Percentiles rank a stretch among this genome's conserved stretches.
phyloP scores from a whole-genome alignment of 2,113 vertebrate genomes.

The Phaetusa simplex region DNA sequence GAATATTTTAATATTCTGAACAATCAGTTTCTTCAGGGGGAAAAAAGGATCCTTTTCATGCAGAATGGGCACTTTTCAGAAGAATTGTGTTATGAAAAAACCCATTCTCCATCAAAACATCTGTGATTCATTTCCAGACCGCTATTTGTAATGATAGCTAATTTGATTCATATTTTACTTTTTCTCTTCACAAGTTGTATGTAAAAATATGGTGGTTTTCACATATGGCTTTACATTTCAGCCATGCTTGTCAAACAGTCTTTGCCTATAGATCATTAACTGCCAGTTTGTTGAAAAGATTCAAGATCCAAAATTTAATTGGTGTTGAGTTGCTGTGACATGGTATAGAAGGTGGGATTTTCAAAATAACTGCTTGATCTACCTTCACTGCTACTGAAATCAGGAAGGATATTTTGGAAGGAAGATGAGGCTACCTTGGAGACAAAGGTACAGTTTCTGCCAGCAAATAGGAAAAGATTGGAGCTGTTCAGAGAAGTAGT shows the following conservation, averaged over 20 bases:
- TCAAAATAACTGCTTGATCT: not conserved
- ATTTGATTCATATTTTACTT: conserved; percentile 64
- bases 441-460: not conserved
- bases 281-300: conserved; percentile 10
- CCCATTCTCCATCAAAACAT: conserved; percentile 49
- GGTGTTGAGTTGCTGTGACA: conserved; percentile 21
- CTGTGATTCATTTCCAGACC: conserved; percentile 53
- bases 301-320: not conserved
- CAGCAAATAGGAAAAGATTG: not conserved
- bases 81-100: conserved; percentile 35
- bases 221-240: conserved; percentile 44
- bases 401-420: not conserved
- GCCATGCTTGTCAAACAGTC: not conserved
- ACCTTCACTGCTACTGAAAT: conserved; percentile 5
- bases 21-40: conserved; percentile 51
- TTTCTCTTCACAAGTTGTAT: conserved; percentile 35
- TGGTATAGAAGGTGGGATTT: conserved; percentile 7
- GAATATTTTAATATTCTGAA: conserved; percentile 56
- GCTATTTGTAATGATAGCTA: conserved; percentile 63
- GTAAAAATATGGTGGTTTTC: conserved; percentile 48
- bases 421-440: not conserved
- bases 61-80: conserved; percentile 46
- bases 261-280: conserved; percentile 30
- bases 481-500: not conserved
- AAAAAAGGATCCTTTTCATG: conserved; percentile 35